phyloP scores from a whole-genome alignment of 2,113 vertebrate genomes.

The Cricetomys ansorgei region DNA sequence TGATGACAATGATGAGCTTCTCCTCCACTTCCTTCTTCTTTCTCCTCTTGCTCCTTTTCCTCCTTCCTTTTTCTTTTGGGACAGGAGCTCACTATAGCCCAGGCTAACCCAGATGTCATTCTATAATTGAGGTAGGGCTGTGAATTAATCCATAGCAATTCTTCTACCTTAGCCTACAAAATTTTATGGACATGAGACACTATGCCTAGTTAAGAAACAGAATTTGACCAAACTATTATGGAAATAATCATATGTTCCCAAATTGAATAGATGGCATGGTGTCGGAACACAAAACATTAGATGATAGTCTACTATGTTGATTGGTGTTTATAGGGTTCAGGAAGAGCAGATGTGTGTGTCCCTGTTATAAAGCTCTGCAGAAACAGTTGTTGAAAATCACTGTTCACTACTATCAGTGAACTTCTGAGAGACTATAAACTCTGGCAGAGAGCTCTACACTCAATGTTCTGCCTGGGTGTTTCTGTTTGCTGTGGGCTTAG shows the following conservation, averaged over 20 bases:
- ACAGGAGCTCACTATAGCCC: neutral
- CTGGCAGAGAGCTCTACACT: neutral
- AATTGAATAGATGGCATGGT: neutral
- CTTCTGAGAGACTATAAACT: neutral
- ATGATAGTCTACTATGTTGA: neutral
- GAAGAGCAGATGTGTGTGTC: rapidly evolving
- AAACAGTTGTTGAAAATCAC: neutral
- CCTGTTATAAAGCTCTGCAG: rapidly evolving
- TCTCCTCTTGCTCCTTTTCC: neutral
- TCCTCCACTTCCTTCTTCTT: neutral
- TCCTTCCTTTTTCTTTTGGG: neutral
- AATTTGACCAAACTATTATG: neutral
- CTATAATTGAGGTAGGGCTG: neutral
- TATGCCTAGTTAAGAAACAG: neutral
- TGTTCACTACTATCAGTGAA: neutral
- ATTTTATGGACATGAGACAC: neutral
- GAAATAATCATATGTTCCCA: neutral
- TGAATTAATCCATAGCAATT: neutral
- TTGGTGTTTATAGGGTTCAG: neutral
- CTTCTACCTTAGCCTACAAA: neutral
- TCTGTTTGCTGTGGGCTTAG: neutral
- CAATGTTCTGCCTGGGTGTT: neutral
- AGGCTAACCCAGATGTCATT: neutral
- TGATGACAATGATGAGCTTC: neutral
- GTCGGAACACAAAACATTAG: neutral